Percentiles rank a stretch among this genome's conserved stretches.
Evolutionary conservation across 2,888 invertebrate genomes (phyloP).

Genomic region (Temnothorax unifasciatus): DNA sequence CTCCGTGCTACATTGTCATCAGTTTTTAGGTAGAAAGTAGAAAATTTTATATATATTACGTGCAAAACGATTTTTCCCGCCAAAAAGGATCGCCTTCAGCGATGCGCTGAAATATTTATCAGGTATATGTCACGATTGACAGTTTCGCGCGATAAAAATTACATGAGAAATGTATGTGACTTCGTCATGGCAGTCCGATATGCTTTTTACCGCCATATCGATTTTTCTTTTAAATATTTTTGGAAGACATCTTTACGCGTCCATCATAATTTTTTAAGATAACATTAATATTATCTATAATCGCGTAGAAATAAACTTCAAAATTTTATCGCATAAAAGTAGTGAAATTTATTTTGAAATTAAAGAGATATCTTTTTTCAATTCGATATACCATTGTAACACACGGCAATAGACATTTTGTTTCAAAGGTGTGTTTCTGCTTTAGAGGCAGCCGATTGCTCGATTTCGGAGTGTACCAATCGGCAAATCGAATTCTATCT

Average conservation of each 20-base stretch:
- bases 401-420: background rate
- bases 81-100: constrained; percentile 31
- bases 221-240: background rate
- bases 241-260: background rate
- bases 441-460: constrained; percentile 62
- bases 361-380: background rate
- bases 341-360: background rate
- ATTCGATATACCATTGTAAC: background rate
- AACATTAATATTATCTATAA: background rate
- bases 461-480: constrained; percentile 72
- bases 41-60: constrained; percentile 58
- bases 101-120: constrained; percentile 44
- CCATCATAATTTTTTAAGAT: background rate
- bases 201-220: background rate
- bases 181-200: constrained; percentile 4
- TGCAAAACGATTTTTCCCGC: constrained; percentile 49
- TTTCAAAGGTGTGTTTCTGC: background rate
- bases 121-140: constrained; percentile 50
- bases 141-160: constrained; percentile 12
- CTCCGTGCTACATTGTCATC: constrained; percentile 16
- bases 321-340: background rate
- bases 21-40: constrained; percentile 50
- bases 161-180: constrained; percentile 24
- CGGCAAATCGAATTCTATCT: constrained; percentile 76
- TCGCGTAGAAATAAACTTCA: background rate